Evolutionary conservation across 1,140 invertebrate genomes (phyloP).

Genomic region (Nylanderia fulva): DNA sequence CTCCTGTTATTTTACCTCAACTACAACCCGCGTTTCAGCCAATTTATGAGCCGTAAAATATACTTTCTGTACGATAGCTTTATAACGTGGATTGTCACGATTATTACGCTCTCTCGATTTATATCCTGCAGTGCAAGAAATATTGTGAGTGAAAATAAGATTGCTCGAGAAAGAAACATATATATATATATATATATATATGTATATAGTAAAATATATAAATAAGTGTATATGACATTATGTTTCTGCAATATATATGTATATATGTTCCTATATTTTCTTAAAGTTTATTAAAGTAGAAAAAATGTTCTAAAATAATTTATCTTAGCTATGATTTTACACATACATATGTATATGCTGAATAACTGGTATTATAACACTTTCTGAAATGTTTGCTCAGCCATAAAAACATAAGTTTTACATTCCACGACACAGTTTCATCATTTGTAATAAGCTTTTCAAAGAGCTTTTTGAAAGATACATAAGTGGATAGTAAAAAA

Average conservation of each 20-base stretch:
- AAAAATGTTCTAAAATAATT: not conserved
- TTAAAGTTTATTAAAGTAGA: not conserved
- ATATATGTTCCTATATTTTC: not conserved
- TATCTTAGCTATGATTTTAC: not conserved
- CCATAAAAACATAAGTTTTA: not conserved
- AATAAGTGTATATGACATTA: too few species aligned
- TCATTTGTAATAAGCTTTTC: constrained; percentile 5
- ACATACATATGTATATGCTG: too few species aligned
- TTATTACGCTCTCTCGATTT: not conserved
- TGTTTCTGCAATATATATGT: not conserved
- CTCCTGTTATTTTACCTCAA: constrained; percentile 34
- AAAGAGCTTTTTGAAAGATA: too few species aligned
- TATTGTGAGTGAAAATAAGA: not conserved
- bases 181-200: too few species aligned
- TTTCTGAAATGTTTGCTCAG: not conserved
- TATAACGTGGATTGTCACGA: not conserved
- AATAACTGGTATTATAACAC: not conserved
- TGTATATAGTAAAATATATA: too few species aligned
- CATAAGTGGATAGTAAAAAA: not conserved
- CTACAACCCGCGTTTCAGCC: not conserved
- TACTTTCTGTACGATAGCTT: constrained; percentile 5
- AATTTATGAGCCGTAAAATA: constrained; percentile 50
- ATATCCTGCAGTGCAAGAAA: not conserved
- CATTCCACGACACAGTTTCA: not conserved
- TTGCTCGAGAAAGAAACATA: not conserved